Conservation (phyloP, 2,888 invertebrate genomes). For the Drosophila ezoana region DNA sequence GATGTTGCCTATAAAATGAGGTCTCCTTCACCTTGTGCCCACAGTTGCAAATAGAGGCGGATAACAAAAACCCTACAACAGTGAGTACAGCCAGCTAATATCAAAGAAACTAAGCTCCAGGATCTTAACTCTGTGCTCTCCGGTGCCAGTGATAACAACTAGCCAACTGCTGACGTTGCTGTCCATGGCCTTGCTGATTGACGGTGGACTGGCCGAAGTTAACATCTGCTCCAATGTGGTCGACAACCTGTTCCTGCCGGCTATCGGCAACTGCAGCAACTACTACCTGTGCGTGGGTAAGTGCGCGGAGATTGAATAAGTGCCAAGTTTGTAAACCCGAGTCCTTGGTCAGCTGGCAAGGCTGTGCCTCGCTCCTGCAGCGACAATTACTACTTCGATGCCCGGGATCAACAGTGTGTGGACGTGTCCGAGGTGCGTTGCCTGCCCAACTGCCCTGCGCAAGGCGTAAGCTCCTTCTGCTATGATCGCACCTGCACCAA, state of each 20-base stretch:
- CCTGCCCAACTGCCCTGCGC: conserved; percentile 64
- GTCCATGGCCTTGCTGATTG: conserved; percentile 34
- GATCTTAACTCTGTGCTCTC: background rate
- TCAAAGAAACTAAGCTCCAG: background rate
- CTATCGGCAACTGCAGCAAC: conserved; percentile 53
- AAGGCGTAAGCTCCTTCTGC: conserved; percentile 63
- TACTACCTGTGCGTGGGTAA: conserved; percentile 74
- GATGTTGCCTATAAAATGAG: conserved; percentile 56
- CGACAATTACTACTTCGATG: conserved; percentile 60
- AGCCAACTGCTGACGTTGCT: conserved; percentile 40
- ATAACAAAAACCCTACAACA: conserved; percentile 3
- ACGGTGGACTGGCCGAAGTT: conserved; percentile 17
- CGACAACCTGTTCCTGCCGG: conserved; percentile 70
- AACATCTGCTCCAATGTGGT: conserved; percentile 64
- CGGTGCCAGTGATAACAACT: conserved; percentile 41
- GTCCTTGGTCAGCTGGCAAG: conserved; percentile 32
- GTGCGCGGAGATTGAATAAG: conserved; percentile 5
- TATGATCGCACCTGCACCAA: conserved; percentile 82
- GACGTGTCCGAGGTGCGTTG: conserved; percentile 58
- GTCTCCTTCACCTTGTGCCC: background rate
- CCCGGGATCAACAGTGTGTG: conserved; percentile 71
- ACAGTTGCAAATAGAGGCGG: conserved; percentile 35
- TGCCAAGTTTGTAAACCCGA: too few relatives aligned
- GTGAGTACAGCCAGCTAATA: conserved; percentile 26
- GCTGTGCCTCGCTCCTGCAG: conserved; percentile 64